phyloP scores from a whole-genome alignment of 2,797 vertebrate genomes.

The Ibycter americanus region DNA sequence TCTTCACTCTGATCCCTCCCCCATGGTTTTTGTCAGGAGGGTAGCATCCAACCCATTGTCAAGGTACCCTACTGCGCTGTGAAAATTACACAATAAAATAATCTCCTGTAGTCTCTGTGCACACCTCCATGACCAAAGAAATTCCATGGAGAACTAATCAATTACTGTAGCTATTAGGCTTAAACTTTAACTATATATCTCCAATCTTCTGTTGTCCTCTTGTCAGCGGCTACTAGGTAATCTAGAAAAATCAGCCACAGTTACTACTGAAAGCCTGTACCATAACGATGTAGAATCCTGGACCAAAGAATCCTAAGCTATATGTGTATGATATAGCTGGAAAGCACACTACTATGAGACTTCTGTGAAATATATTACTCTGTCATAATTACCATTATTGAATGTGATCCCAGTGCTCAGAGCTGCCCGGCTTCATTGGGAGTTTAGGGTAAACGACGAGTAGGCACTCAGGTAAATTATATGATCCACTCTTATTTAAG shows the following conservation, averaged over 20 bases:
- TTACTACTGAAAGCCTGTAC: background rate
- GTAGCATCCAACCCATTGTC: constrained; percentile 21
- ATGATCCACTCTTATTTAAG: background rate
- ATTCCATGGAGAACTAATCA: constrained; percentile 55
- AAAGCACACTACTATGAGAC: background rate
- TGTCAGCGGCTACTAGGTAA: background rate
- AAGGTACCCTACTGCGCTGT: background rate
- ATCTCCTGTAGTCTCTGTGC: constrained; percentile 27
- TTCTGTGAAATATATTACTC: background rate
- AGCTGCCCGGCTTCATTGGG: background rate
- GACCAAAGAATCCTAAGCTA: background rate
- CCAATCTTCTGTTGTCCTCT: constrained; percentile 51
- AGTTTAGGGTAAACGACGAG: background rate
- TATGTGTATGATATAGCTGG: background rate
- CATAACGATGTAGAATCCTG: background rate
- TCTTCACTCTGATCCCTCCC: constrained; percentile 13
- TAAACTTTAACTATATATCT: constrained; percentile 58
- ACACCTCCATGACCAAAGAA: constrained; percentile 56
- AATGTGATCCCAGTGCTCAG: constrained; percentile 7
- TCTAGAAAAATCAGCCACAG: background rate
- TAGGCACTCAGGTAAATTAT: background rate
- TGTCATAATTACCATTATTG: constrained; percentile 1
- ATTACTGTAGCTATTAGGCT: constrained; percentile 60
- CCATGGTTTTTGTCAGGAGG: background rate
- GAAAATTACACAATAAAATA: constrained; percentile 60